Evolutionary conservation across 2,797 vertebrate genomes (phyloP).

Genomic region (Agapornis canus): DNA sequence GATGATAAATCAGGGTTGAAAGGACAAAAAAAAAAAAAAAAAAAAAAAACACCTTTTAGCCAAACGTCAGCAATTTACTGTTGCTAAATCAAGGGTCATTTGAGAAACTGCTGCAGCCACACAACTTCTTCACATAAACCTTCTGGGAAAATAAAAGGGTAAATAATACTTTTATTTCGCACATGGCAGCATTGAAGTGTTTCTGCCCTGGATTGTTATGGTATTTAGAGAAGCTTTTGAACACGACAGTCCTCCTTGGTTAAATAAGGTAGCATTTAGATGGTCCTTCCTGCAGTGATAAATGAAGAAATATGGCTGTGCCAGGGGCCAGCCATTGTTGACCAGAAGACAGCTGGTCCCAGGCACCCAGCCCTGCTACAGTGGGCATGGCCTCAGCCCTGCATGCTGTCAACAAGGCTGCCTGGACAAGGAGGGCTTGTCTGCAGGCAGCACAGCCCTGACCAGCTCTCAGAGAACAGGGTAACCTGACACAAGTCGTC

Average conservation of each 20-base stretch:
- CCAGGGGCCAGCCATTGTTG: accelerated
- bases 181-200: neutral
- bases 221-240: neutral
- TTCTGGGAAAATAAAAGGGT: neutral
- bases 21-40: too few relatives aligned
- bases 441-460: neutral
- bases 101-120: neutral
- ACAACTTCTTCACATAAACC: neutral
- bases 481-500: neutral
- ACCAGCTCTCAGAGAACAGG: neutral
- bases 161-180: neutral
- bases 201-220: neutral
- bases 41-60: neutral
- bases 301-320: neutral
- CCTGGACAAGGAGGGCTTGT: neutral
- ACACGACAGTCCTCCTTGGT: accelerated
- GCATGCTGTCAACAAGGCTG: accelerated
- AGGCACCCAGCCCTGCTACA: neutral
- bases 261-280: neutral
- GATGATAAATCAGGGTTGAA: neutral
- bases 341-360: neutral
- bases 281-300: neutral
- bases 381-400: accelerated
- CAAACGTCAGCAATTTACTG: neutral
- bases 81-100: neutral